Evolutionary conservation across 2,113 vertebrate genomes (phyloP), one percentile per base, ranked within the genome.

Genomic region (Rhipidura dahli): DNA sequence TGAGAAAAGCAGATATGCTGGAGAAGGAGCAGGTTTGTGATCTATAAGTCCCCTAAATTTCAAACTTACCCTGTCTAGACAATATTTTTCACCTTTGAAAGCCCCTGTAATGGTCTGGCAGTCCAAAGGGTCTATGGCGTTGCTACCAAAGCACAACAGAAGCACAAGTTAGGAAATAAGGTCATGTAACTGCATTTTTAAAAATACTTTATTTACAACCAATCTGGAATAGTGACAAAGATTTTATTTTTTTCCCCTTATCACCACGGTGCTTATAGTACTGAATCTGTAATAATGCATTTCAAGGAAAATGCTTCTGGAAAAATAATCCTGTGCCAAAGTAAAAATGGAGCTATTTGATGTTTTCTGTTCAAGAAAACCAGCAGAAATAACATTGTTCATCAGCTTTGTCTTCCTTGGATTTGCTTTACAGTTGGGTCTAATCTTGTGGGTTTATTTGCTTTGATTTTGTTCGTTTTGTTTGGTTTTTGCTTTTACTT

Each of bases 1-100:
- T 99, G 66, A 98, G 99, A 51, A 99, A 99, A 98, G 98, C 99
- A 20, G 99, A 99, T 96, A 99, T 99, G 99, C 97, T 99, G 92
- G 99, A 99, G 92, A 99, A 99, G 73, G 99, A 99, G 49, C 99
- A 99, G 98, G 99, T 99, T 83, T 53, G 94, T 76, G 39, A 44
- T 49, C 39, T 76, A 6, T 14, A n/a, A 40, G 4, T 16, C 21
- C 39, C 33, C 22, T 83, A 28, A n/a, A 54, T 73, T 61, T 75
- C 40, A 35, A 51, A 54, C 4, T 63, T 75, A 23, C 0, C 3
- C 44, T 60, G 7, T 42, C 37, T 47, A 69, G 75, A 69, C 75
- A 77, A 4, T 60, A 10, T 18, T 66, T 81, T 65, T 42, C 11
- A 6, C 47, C 22, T 80, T 53, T 4, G 3, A 7, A 83, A 87